Base-by-base conservation (phyloP, 37 sponge, comb jelly and placozoan genomes). In the Haliclona indistincta region DNA sequence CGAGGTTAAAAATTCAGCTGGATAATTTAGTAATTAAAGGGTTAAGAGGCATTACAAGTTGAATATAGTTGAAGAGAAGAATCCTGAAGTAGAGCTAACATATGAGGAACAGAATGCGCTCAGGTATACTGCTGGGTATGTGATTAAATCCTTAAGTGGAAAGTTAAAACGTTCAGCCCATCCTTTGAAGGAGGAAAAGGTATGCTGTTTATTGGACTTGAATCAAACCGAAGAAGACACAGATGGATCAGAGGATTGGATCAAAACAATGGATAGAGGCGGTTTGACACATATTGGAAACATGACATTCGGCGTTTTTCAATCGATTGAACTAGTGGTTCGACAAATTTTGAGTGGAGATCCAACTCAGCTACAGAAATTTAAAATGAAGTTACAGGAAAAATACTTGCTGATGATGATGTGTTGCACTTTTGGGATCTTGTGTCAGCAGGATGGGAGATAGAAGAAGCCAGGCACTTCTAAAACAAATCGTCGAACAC, bases 81-180 rank as follows among this genome's bases (percentile, higher is more conserved):
- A 6, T 56, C 25, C 29, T 56, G 7, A 56, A 30, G 58, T 10
- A 56, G 29, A 56, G 58, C 7, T 56, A 2, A 56, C 5, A 4
- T 10, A 6, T 56, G 58, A 56, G 4, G 58, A 56, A 56, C 58
- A 56, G 58, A 56, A 56, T 56, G 58, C 58, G 29, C 58, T 56
- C 4, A 56, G 58, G 58, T 56, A 56, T 29, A 56, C 58, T 56
- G 58, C 58, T 56, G 58, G 58, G 4, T 56, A 56, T 56, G 58
- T 56, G 4, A 56, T 29, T 30, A 56, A 29, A 56, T 26, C 58
- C 58, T 29, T 56, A 4, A 56, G 25, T 30, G 29, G 29, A 6
- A 56, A 56, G 29, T 56, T 56, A 6, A 56, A 56, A 29, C 58
- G 8, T 6, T 56, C 58, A 8, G 8, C 58, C 5, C 58, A 6